Percentiles rank a stretch among this genome's conserved stretches.
These are phyloP conservation scores for Rotaria magnacalcarata DNA, from an alignment of 2,888 invertebrate genomes.

Conservation along the genomic window DNA sequence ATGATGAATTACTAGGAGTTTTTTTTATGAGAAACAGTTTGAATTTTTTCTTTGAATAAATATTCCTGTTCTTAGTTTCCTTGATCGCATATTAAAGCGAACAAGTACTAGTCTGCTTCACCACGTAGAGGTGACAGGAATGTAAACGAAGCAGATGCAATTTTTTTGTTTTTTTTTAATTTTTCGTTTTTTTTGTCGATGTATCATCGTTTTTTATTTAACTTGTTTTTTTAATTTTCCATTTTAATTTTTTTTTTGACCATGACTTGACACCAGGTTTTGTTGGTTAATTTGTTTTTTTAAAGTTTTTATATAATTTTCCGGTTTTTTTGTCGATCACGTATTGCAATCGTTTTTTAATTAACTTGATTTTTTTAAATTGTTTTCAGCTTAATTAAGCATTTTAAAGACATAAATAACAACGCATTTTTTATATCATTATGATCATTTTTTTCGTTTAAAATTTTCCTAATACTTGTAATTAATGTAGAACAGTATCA, in stretches of 20 bases:
- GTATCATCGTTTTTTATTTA: neutral
- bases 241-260: neutral
- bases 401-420: neutral
- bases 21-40: no score
- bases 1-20: no score
- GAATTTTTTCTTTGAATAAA: neutral
- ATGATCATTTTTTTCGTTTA: neutral
- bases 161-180: neutral
- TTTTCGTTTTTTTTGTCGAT: neutral
- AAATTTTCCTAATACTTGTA: neutral
- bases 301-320: neutral
- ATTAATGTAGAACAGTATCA: neutral
- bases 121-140: slow-evolving; percentile 23
- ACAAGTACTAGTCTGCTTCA: slow-evolving; percentile 29
- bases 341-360: neutral
- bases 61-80: slow-evolving; percentile 21
- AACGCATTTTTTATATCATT: neutral
- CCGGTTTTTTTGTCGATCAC: neutral
- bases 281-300: neutral
- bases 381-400: neutral
- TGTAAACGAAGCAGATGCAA: neutral
- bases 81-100: neutral
- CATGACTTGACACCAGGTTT: neutral
- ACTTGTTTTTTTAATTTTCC: neutral
- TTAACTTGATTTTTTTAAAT: neutral